Conservation (phyloP, 2,888 invertebrate species). For the Clivina fossor region DNA sequence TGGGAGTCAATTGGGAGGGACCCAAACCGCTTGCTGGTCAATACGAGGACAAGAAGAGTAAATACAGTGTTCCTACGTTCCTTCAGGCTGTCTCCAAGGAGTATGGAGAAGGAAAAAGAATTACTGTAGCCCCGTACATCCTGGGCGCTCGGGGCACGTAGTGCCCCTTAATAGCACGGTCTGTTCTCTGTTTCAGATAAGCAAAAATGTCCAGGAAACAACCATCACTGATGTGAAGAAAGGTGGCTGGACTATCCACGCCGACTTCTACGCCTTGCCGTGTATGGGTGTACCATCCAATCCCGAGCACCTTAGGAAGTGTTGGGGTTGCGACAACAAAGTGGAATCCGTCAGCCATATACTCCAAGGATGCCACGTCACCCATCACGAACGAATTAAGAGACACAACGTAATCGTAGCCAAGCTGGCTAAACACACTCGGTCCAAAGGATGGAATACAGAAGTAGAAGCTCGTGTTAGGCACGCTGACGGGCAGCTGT, state of each 20-base stretch:
- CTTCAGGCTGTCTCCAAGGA: neutral
- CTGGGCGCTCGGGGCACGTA: neutral
- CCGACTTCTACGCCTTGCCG: no score
- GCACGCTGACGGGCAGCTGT: slow-evolving; percentile 1
- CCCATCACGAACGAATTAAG: no score
- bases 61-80: neutral
- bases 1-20: neutral
- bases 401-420: no score
- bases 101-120: neutral
- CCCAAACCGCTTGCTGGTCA: neutral
- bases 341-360: slow-evolving; percentile 35
- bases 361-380: slow-evolving; percentile 40
- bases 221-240: neutral
- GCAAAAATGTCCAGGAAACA: neutral
- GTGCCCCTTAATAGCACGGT: neutral
- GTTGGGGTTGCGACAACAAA: slow-evolving; percentile 26
- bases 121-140: neutral
- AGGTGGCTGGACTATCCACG: slow-evolving; percentile 1
- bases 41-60: neutral
- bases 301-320: no score
- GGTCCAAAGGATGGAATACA: slow-evolving; percentile 1
- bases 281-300: no score
- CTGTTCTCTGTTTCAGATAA: neutral
- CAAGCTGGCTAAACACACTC: neutral
- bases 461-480: slow-evolving; percentile 1